Base-by-base conservation (phyloP, 2,797 vertebrate genomes). In the Lepidocolaptes lacrymiger region DNA sequence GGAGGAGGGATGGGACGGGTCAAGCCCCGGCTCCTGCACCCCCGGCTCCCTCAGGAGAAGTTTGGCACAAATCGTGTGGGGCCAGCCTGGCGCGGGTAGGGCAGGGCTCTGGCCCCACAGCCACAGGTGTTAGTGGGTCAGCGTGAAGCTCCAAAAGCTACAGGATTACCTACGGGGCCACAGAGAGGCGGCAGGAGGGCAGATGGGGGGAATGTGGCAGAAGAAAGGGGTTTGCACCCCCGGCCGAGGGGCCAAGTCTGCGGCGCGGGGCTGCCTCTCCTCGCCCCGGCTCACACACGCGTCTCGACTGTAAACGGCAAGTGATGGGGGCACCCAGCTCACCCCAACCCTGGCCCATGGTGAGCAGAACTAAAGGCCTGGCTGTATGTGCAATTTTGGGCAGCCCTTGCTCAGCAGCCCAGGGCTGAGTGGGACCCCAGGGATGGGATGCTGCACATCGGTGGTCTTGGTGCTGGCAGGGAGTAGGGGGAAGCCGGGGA, bases 51-150 rank as follows among this genome's bases (percentile, higher is more conserved):
- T 24, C 9, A 28, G 15, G 63, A 68, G 73, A 85, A 71, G 56
- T 92, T 97, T 97, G 97, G 97, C 97, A 97, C 96, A 63, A 89
- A 91, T 48, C 12, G 2, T 11, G 67, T 6, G 10, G 64, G 66
- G 32, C 49, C 1, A 16, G 78, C 72, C 76, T 18, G 6, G 89
- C 18, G 13, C 1, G 0, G 52, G 59, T 61, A 78, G 37, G 32
- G 59, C 61, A 72, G 36, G 28, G 68, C 44, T 75, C 54, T 3
- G 5, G 72, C 41, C 83, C 80, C 75, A 59, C 2, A 3, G 82
- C 77, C 62, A 58, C 0, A 3, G 54, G 69, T 80, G 89, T 92
- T 77, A 95, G 76, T 51, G 46, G 64, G 44, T 69, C 85, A 69
- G 80, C 30, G 0, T 73, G 72, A 91, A 89, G 88, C 92, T 96